Base-by-base conservation (phyloP, 2,888 invertebrate genomes). In the Azorinus chamasolen region DNA sequence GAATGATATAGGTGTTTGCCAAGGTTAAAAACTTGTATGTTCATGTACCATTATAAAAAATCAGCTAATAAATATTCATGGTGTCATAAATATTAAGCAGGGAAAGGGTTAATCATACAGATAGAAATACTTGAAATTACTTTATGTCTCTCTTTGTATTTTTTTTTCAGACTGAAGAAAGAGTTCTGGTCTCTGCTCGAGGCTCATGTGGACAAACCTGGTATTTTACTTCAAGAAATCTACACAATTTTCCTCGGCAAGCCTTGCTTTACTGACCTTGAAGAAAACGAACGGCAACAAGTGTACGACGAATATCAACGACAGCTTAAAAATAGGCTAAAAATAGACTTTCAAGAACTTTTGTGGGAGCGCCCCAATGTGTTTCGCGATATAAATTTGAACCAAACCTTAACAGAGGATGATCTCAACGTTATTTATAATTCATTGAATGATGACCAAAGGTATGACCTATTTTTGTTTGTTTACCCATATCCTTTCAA, bases 271-370 rank as follows among this genome's bases (percentile, higher is more conserved):
- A 98, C 98, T 93, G 96, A 97, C 14, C 94, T 99, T 61, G 95
- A 97, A 0, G 97, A 97, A 88, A 96, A 96, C 68, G 98, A 98
- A 91, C 96, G 97, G 89, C 96, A 97, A 91, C 95, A 96, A 88
- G 98, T 99, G 86, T 99, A 98, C 93, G 98, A 98, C 88, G 96
- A 96, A 85, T 98, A 98, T 93, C 98, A 99, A 94, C 95, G 96
- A 87, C 87, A 89, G 55, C 79, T 90, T 16, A 79, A 87, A 66
- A 96, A 97, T 88, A 95, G 96, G 88, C 97, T 98, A 55, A 97
- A 97, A 93, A 96, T 96, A 84, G 97, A 97, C 93, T 96, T 98
- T 91, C 97, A 97, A 95, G 99, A 99, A 93, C 93, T 99, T 63
- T 94, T 99, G 76, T 93, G 98, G 90, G 99, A 99, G 92, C 96